Conservation (phyloP, 1,140 invertebrate genomes). For the Bombus fervidus region DNA sequence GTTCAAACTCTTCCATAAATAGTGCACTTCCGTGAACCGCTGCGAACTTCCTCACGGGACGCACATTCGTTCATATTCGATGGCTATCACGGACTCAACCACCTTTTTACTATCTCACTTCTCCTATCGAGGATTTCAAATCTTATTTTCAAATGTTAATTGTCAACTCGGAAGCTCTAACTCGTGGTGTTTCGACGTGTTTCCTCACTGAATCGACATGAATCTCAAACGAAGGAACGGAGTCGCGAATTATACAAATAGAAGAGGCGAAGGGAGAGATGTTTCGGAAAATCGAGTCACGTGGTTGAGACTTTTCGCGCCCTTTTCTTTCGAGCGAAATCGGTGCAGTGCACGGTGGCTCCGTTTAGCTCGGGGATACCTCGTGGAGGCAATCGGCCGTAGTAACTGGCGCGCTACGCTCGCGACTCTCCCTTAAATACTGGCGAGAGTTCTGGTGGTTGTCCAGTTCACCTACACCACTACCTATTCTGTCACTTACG, state of each 20-base stretch:
- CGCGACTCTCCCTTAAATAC: slow-evolving; percentile 81
- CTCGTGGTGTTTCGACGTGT: background rate
- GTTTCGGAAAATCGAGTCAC: background rate
- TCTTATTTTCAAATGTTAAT: too few species aligned
- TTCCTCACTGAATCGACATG: background rate
- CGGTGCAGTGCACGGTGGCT: background rate
- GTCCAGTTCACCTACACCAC: slow-evolving; percentile 75
- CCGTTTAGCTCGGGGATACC: slow-evolving; percentile 49
- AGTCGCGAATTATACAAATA: background rate
- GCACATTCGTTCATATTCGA: slow-evolving; percentile 31
- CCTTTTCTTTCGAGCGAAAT: slow-evolving; percentile 1
- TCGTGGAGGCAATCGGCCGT: slow-evolving; percentile 74
- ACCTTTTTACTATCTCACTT: background rate
- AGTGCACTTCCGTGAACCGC: slow-evolving; percentile 11
- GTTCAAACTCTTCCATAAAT: slow-evolving; percentile 44
- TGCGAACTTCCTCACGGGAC: background rate
- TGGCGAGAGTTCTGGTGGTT: slow-evolving; percentile 75
- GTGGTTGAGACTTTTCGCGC: slow-evolving; percentile 31
- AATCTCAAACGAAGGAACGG: background rate
- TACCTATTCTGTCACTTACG: slow-evolving; percentile 61
- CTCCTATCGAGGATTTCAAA: too few species aligned
- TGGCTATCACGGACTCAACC: background rate
- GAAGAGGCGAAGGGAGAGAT: background rate
- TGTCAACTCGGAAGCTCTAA: too few species aligned
- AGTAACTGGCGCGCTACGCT: slow-evolving; percentile 78